phyloP scores from a whole-genome alignment of 2,113 vertebrate genomes.

The Spheniscus mendiculus region DNA sequence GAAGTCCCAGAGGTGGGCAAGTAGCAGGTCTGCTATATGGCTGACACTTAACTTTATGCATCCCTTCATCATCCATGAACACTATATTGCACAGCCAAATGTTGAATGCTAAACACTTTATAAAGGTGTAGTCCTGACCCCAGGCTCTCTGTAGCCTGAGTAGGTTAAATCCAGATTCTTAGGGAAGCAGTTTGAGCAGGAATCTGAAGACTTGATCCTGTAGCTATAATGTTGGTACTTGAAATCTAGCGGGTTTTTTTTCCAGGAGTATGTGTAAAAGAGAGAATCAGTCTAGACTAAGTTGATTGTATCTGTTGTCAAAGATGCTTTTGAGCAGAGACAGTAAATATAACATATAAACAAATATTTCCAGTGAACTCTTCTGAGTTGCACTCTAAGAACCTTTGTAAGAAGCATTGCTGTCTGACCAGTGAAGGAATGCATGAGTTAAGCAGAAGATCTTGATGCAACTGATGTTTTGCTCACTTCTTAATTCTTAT shows the following conservation, averaged over 20 bases:
- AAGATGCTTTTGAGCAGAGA: not conserved
- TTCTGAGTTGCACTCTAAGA: not conserved
- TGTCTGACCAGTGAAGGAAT: not conserved
- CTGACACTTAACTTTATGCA: not conserved
- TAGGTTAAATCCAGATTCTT: not conserved
- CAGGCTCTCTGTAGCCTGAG: not conserved
- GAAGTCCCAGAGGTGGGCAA: not conserved
- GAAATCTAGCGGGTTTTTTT: not conserved
- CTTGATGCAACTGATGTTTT: not conserved
- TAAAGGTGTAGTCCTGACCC: not conserved
- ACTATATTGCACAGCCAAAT: not conserved
- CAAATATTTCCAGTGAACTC: not conserved
- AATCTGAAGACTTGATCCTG: not conserved
- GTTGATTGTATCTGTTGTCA: not conserved
- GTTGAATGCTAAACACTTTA: not conserved
- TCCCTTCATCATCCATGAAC: not conserved
- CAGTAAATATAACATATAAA: not conserved
- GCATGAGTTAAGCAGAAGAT: not conserved
- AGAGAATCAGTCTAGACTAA: not conserved
- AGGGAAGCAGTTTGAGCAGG: not conserved
- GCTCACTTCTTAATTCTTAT: not conserved
- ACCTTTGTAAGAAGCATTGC: not conserved
- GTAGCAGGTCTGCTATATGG: not conserved
- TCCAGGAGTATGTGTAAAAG: rapidly evolving
- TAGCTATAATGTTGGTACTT: not conserved